Percentiles rank a stretch among this genome's conserved stretches.
Evolutionary conservation across 2,888 invertebrate species (phyloP).

Genomic region (Zaprionus obscuricornis): DNA sequence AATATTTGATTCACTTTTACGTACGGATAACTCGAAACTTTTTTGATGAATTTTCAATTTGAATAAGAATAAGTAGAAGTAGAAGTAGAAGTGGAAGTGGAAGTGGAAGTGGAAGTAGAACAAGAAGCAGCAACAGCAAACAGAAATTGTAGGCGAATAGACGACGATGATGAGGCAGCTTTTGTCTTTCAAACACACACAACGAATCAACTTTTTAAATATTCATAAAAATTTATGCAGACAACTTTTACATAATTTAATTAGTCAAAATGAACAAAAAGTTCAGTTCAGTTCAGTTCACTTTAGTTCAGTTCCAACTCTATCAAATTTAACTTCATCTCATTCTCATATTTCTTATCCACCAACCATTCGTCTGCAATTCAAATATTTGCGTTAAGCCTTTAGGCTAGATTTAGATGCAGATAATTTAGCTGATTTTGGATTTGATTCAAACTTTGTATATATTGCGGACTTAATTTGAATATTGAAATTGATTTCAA

Average conservation of each 20-base stretch:
- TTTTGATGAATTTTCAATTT: slow-evolving; percentile 80
- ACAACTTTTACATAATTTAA: slow-evolving; percentile 66
- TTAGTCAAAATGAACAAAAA: slow-evolving; percentile 76
- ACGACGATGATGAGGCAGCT: slow-evolving; percentile 27
- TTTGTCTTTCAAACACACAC: slow-evolving; percentile 14
- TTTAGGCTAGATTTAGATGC: slow-evolving; percentile 26
- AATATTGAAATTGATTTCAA: slow-evolving; percentile 64
- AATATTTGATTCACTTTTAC: slow-evolving; percentile 75
- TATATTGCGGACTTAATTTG: slow-evolving; percentile 14
- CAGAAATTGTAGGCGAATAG: neutral
- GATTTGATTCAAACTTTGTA: too few relatives aligned
- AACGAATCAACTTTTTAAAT: slow-evolving; percentile 70
- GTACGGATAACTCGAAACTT: slow-evolving; percentile 63
- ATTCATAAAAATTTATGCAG: slow-evolving; percentile 71
- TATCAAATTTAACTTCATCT: slow-evolving; percentile 1
- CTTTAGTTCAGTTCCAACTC: neutral
- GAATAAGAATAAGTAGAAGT: slow-evolving; percentile 67
- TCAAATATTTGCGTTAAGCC: slow-evolving; percentile 37
- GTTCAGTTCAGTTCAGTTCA: slow-evolving; percentile 37
- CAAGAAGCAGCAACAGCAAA: too few relatives aligned
- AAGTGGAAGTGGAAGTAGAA: too few relatives aligned
- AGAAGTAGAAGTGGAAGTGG: too few relatives aligned
- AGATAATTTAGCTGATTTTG: too few relatives aligned
- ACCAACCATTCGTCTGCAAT: too few relatives aligned
- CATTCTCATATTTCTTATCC: neutral